Evolutionary conservation across 2,888 invertebrate species (phyloP).

Genomic region (Bellardia pandia): DNA sequence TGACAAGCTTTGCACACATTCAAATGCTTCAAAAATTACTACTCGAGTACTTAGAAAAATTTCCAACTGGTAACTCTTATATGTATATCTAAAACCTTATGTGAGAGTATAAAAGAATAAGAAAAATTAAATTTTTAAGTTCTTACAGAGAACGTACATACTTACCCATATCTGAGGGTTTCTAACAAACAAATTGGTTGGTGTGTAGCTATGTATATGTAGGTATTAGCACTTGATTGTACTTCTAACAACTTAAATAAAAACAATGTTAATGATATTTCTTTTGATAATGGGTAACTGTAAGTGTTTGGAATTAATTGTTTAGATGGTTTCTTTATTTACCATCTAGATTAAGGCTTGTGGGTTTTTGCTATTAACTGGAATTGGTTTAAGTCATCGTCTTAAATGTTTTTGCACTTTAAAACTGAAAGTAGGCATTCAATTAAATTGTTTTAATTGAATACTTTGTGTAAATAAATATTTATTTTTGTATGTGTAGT

Average conservation of each 20-base stretch:
- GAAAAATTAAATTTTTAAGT: neutral
- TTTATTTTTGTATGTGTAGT: neutral
- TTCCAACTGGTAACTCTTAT: neutral
- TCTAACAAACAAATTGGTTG: constrained; percentile 15
- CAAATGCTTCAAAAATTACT: no score
- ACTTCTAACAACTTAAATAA: constrained; percentile 23
- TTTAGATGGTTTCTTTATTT: constrained; percentile 56
- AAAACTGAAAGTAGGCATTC: constrained; percentile 41
- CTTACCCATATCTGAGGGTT: neutral
- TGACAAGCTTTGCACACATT: no score
- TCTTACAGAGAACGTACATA: neutral
- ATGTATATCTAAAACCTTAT: no score
- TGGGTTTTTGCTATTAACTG: constrained; percentile 58
- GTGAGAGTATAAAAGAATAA: neutral
- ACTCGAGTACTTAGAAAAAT: neutral
- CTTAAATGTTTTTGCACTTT: constrained; percentile 28
- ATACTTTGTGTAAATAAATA: neutral
- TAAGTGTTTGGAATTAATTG: constrained; percentile 61
- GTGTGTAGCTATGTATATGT: neutral
- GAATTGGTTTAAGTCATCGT: constrained; percentile 38
- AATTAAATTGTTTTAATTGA: constrained; percentile 45
- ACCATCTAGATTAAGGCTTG: constrained; percentile 61
- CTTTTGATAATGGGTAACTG: constrained; percentile 29
- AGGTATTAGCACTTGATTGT: neutral
- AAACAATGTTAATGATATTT: constrained; percentile 56